Base-by-base conservation (phyloP, 1,140 invertebrate genomes). In the Hyles euphorbiae region DNA sequence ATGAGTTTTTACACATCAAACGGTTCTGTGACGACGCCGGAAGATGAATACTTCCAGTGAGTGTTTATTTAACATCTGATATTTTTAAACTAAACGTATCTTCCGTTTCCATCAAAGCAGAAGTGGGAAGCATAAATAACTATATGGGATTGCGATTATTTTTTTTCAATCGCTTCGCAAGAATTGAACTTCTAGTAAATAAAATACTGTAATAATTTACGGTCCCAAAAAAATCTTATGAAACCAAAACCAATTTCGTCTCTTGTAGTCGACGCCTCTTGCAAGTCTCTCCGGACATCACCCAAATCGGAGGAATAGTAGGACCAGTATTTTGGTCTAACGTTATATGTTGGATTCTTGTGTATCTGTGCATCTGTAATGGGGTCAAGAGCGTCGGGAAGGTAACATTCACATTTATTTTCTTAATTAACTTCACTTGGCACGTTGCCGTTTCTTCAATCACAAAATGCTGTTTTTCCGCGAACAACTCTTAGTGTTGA, bases 11-110 rank as follows among this genome's bases (percentile, higher is more conserved):
- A 73, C 61, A 68, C 47, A 50, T 74, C 50, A 12, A 89, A 78
- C 60, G 83, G 53, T 40, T 76, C 69, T 6, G 82, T 91, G 5
- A 91, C 85, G 59, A 94, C 94, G 5, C 93, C 95, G 4, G 93
- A 95, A 43, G 94, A 96, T 72, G 95, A 96, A 85, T 97, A 95
- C 86, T 97, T 96, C 83, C 94, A 95, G 95, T 96, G 90, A 93
- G 92, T 91, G 5, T 12, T 11, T 40, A 40, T 22, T 22, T 40
- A 2, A 40, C 8, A 40, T 5, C 36, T 40, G 22, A 22, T 22
- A 22, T 22, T 22, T 22, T 22, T 22, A 22, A 22, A 22, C 22
- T 22, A 22, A 22, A 22, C 22, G 22, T 22, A 22, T 22, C 22
- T 22, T 22, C 22, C 22, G 22, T 22, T 22, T 22, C 22, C 22